Base-by-base conservation (phyloP, 2,113 vertebrate species). In the Spheniscus mendiculus region DNA sequence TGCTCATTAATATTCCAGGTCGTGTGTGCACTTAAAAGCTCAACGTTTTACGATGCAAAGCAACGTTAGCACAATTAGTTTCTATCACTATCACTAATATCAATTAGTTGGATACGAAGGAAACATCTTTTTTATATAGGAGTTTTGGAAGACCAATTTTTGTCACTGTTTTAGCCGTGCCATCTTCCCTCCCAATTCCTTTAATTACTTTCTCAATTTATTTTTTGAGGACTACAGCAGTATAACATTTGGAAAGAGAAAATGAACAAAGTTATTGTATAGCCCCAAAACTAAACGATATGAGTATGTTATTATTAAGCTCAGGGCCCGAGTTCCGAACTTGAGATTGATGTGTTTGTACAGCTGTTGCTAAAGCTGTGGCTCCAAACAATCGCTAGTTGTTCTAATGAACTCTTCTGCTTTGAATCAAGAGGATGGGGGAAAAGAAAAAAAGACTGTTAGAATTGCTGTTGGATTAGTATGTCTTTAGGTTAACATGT, bases 301-400 rank as follows among this genome's bases (percentile, higher is more conserved):
- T 38, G 73, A 94, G 81, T 78, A 20, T 92, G 73, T 69, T 95
- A 82, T 87, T 92, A 78, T 87, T 71, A 80, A 79, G 93, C 56
- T 90, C 45, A 66, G 79, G 96, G 89, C 96, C 96, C 96, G 78
- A 94, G 77, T 95, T 96, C 95, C 93, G 90, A 71, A 69, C 78
- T 85, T 76, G 55, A 93, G 84, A 91, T 94, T 82, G 94, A 87
- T 89, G 81, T 97, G 93, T 97, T 97, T 97, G 84, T 89, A 97
- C 96, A 97, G 96, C 95, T 97, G 97, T 85, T 96, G 83, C 87
- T 96, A 72, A 94, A 91, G 93, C 94, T 91, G 84, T 85, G 89
- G 70, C 66, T 97, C 71, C 87, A 93, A 93, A 97, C 94, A 96
- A 87, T 94, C 19, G 15, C 69, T 79, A 15, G 94, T 95, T 97